Percentiles rank a stretch among this genome's conserved stretches.
Evolutionary conservation across 2,888 invertebrate species (phyloP).

Genomic region (Stenoptilia bipunctidactyla): DNA sequence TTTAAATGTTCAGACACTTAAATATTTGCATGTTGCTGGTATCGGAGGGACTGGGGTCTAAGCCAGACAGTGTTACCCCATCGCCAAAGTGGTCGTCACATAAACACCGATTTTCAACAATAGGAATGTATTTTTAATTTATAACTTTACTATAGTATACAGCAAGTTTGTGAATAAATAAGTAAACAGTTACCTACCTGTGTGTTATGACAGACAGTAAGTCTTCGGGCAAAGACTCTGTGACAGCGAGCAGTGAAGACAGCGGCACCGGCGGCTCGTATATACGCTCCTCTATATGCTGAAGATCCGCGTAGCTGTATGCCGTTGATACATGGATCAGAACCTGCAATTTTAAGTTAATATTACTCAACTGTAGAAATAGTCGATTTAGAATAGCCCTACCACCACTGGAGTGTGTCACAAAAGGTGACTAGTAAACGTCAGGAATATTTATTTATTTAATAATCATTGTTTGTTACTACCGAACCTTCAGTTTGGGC

Average conservation of each 20-base stretch:
- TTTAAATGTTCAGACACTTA: too few relatives aligned
- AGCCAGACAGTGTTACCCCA: too few relatives aligned
- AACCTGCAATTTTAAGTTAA: neutral
- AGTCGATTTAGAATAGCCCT: neutral
- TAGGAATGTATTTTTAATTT: too few relatives aligned
- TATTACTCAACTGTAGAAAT: neutral
- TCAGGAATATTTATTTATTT: too few relatives aligned
- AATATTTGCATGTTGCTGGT: too few relatives aligned
- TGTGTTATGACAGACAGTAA: neutral
- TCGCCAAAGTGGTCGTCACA: too few relatives aligned
- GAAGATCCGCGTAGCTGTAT: neutral
- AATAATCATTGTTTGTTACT: too few relatives aligned
- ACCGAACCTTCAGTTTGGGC: neutral
- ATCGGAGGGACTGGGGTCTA: too few relatives aligned
- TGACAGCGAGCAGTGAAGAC: neutral
- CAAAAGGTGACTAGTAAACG: too few relatives aligned
- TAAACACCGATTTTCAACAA: too few relatives aligned
- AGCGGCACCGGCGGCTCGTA: neutral
- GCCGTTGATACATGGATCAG: slow-evolving; percentile 1
- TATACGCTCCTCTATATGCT: neutral
- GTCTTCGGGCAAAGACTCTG: neutral
- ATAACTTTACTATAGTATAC: too few relatives aligned
- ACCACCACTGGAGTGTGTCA: neutral
- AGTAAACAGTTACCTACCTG: neutral
- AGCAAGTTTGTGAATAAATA: too few relatives aligned